A percentile compares a stretch with the other conserved stretches of the same genome.
phyloP scores from a whole-genome alignment of 2,888 invertebrate genomes.

The Drosophila leonis region DNA sequence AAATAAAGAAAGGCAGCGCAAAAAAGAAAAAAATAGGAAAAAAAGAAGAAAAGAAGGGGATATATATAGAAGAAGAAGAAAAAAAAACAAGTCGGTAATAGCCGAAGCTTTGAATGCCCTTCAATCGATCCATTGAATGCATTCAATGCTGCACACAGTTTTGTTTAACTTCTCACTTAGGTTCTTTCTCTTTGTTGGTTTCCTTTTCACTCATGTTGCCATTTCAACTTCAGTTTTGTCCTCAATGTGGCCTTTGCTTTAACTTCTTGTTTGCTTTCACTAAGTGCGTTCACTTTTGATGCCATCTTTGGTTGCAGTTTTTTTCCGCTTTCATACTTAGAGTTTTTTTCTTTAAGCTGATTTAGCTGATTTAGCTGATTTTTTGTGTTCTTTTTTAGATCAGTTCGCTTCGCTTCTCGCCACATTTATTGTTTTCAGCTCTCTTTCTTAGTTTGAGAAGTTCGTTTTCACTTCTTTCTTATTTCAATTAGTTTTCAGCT shows the following conservation, averaged over 20 bases:
- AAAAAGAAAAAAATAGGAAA: background rate
- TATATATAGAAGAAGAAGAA: background rate
- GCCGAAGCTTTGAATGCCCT: constrained; percentile 27
- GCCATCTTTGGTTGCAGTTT: background rate
- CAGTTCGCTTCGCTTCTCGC: background rate
- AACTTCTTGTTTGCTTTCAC: constrained; percentile 8
- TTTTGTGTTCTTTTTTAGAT: background rate
- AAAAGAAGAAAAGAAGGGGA: background rate
- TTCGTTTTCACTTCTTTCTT: background rate
- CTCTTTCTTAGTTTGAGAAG: no score
- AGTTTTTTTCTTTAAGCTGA: background rate
- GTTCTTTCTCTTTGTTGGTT: background rate
- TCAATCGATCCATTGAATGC: constrained; percentile 10
- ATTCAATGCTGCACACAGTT: constrained; percentile 4
- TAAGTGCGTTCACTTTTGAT: constrained; percentile 5
- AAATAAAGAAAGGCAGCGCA: constrained; percentile 6
- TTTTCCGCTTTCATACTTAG: background rate
- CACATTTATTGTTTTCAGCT: background rate
- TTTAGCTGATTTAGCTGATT: background rate
- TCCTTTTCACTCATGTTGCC: background rate
- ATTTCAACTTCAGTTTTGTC: background rate
- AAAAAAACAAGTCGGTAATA: background rate
- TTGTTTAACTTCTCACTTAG: background rate
- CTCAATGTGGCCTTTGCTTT: background rate
- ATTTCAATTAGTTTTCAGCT: background rate